These are phyloP conservation scores for Anabas testudineus DNA, from an alignment of 2,797 vertebrate genomes.

Conservation along the genomic window DNA sequence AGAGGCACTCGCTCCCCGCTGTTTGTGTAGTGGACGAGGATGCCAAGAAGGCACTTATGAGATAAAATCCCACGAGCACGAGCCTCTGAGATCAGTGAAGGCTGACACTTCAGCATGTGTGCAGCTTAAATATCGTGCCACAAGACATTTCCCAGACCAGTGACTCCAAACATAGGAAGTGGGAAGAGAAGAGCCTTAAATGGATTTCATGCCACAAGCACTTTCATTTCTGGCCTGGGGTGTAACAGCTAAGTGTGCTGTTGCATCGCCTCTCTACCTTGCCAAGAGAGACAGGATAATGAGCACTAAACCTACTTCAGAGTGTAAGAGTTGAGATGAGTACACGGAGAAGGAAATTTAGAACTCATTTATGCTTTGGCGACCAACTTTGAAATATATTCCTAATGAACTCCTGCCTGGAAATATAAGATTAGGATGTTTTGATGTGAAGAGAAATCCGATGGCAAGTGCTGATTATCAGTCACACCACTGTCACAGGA, in stretches of 20 bases:
- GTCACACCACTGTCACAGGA: slow-evolving; percentile 30
- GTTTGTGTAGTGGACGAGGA: slow-evolving; percentile 57
- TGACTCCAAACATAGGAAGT: slow-evolving; percentile 55
- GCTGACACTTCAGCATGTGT: slow-evolving; percentile 59
- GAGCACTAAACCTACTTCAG: slow-evolving; percentile 64
- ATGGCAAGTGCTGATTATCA: slow-evolving; percentile 53
- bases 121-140: slow-evolving; percentile 71
- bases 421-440: slow-evolving; percentile 29
- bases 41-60: slow-evolving; percentile 73
- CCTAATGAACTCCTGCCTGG: slow-evolving; percentile 14
- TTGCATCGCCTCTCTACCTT: slow-evolving; percentile 54
- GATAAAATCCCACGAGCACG: slow-evolving; percentile 58
- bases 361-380: slow-evolving; percentile 14
- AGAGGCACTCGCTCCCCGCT: slow-evolving; percentile 36
- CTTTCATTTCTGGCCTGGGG: slow-evolving; percentile 68
- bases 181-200: slow-evolving; percentile 61
- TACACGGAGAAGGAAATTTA: slow-evolving; percentile 30
- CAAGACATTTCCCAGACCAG: slow-evolving; percentile 69
- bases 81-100: slow-evolving; percentile 42
- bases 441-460: slow-evolving; percentile 32
- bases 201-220: slow-evolving; percentile 73
- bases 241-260: slow-evolving; percentile 56
- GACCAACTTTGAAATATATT: slow-evolving; percentile 24
- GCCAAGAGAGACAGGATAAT: slow-evolving; percentile 67
- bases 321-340: slow-evolving; percentile 45